A percentile compares a stretch with the other conserved stretches of the same genome.
phyloP scores from a whole-genome alignment of 1,140 invertebrate genomes.

The Papilio aristodemus region DNA sequence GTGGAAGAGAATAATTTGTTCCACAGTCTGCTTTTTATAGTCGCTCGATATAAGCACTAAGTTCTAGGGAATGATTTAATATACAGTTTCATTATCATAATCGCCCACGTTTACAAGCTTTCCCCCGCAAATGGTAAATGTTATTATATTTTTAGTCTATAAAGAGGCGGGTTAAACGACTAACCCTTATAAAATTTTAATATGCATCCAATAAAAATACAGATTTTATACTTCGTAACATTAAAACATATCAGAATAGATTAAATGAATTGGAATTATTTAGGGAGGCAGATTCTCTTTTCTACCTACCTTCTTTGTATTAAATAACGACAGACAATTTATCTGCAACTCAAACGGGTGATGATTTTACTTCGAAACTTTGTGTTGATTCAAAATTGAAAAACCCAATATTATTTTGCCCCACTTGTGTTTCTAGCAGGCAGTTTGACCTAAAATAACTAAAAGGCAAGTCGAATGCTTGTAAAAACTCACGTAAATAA shows the following conservation, averaged over 20 bases:
- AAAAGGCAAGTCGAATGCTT: too few relatives aligned
- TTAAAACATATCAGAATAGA: too few relatives aligned
- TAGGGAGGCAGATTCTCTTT: too few relatives aligned
- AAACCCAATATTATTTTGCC: too few relatives aligned
- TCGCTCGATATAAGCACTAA: neutral
- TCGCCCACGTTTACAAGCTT: neutral
- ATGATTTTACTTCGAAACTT: too few relatives aligned
- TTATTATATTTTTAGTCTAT: neutral
- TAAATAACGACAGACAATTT: too few relatives aligned
- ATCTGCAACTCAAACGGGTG: too few relatives aligned
- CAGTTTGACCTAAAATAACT: too few relatives aligned
- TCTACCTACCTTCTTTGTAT: neutral
- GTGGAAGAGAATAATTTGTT: neutral
- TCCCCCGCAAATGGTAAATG: neutral
- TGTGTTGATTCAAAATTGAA: too few relatives aligned
- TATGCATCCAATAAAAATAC: neutral
- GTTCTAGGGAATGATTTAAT: slow-evolving; percentile 5
- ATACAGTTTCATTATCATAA: slow-evolving; percentile 19
- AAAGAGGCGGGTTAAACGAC: neutral
- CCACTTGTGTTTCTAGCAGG: too few relatives aligned
- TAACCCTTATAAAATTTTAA: neutral
- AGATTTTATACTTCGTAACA: neutral
- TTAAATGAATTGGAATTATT: too few relatives aligned
- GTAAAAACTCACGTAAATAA: slow-evolving; percentile 75
- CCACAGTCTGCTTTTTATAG: neutral